Evolutionary conservation across 2,888 invertebrate species (phyloP).

Genomic region (Amiota minor): DNA sequence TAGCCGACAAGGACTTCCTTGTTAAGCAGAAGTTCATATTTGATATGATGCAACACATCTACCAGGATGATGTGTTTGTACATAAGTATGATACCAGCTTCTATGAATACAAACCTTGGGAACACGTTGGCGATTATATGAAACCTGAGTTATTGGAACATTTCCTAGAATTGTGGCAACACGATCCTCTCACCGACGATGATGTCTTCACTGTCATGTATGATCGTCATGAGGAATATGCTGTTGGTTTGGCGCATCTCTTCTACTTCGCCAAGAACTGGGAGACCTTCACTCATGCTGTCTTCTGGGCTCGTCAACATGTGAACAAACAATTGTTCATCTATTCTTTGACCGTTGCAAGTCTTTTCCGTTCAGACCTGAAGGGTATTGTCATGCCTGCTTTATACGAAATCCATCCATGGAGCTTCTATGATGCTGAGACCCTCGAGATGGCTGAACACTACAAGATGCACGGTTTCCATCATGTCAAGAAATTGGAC

Average conservation of each 20-base stretch:
- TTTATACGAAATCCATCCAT: conserved; percentile 80
- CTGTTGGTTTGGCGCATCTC: conserved; percentile 78
- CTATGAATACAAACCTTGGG: conserved; percentile 76
- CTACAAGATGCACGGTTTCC: conserved; percentile 78
- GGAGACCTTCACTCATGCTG: conserved; percentile 82
- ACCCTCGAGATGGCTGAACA: conserved; percentile 74
- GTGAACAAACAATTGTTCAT: conserved; percentile 79
- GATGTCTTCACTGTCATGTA: conserved; percentile 65
- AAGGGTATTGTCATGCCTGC: conserved; percentile 78
- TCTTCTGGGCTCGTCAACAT: conserved; percentile 79
- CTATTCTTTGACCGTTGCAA: conserved; percentile 78
- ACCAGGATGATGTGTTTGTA: conserved; percentile 76
- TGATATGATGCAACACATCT: conserved; percentile 76
- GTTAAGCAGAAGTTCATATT: conserved; percentile 75
- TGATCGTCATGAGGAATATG: conserved; percentile 74
- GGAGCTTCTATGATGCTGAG: conserved; percentile 78
- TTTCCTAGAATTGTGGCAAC: conserved; percentile 76
- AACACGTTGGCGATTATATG: conserved; percentile 78
- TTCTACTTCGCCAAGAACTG: conserved; percentile 83
- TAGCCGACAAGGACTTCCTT: conserved; percentile 76
- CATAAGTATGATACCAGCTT: conserved; percentile 74
- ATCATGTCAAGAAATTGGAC: conserved; percentile 73
- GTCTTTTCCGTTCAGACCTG: conserved; percentile 77
- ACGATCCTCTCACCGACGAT: conserved; percentile 71
- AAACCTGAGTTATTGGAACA: conserved; percentile 76